Conservation (phyloP, 2,113 vertebrate species). For the Polypterus senegalus region DNA sequence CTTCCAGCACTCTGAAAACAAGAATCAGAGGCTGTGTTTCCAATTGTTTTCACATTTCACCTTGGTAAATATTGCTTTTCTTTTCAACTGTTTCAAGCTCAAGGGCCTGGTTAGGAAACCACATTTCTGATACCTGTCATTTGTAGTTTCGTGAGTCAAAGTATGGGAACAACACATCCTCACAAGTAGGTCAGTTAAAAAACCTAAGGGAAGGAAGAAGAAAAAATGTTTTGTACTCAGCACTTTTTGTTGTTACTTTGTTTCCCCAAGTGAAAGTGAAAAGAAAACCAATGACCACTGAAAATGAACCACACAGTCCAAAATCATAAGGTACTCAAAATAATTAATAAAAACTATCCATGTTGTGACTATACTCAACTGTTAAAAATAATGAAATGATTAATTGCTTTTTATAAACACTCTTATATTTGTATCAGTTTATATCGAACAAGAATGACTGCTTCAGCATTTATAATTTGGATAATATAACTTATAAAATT, state of each 20-base stretch:
- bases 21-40: constrained; percentile 2
- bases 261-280: neutral
- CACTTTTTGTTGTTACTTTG: neutral
- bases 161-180: neutral
- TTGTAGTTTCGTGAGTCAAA: neutral
- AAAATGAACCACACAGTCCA: too few species aligned
- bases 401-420: too few species aligned
- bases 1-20: neutral
- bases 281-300: too few species aligned
- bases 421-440: too few species aligned
- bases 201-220: neutral
- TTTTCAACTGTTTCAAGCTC: neutral
- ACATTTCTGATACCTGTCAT: neutral
- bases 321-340: too few species aligned
- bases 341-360: too few species aligned
- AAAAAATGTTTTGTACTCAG: constrained; percentile 2
- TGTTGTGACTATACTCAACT: too few species aligned
- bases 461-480: too few species aligned
- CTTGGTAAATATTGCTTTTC: constrained; percentile 1
- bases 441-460: too few species aligned
- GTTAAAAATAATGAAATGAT: too few species aligned
- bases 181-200: neutral
- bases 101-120: constrained; percentile 4
- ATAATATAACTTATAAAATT: too few species aligned
- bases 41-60: neutral